Base-by-base conservation (phyloP, 2,888 invertebrate species). In the Esperia sulphurella region DNA sequence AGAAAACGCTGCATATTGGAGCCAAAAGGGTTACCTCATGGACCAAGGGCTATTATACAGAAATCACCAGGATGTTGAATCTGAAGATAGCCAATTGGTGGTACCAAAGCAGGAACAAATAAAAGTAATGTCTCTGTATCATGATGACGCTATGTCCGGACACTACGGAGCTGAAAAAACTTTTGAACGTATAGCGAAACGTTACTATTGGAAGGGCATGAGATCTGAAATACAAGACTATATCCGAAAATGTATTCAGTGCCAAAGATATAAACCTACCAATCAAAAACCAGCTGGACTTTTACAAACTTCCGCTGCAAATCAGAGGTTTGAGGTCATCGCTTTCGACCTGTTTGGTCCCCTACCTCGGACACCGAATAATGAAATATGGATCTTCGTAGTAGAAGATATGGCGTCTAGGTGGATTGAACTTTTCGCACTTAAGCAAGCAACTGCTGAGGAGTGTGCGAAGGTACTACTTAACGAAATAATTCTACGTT, bases 261-360 rank as follows among this genome's bases (percentile, higher is more conserved):
- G 48, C 39, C 48, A 48, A n/a, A 10, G 41, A 29, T 48, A 43
- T 21, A 48, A 48, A 14, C 10, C 14, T 7, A 13, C 38, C 3
- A 47, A 47, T 14, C 42, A 48, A 29, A 43, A 47, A 13, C 47
- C 47, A 4, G 28, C 47, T 13, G 47, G 47, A 12, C 37, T 44
- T 10, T 29, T 44, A 1, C 55, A 55, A 14, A 53, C 52, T 1
- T 45, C 52, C 6, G 35, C 49, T 1, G 21, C 38, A 0, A 14
- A 43, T 8, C 55, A 48, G 28, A 21, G 49, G 7, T 35, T 45
- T n/a, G 54, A 57, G 35, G 55, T 59, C 4, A 14, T 63, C 0
- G 61, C 62, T 1, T 51, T 63, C 1, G 59, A 65, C 40, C 42
- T 61, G 0, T 65, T 63, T 38, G 60, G 59, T 3, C 64, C 59